Conservation (phyloP, 2,888 invertebrate species). For the Cyrtodaria siliqua region DNA sequence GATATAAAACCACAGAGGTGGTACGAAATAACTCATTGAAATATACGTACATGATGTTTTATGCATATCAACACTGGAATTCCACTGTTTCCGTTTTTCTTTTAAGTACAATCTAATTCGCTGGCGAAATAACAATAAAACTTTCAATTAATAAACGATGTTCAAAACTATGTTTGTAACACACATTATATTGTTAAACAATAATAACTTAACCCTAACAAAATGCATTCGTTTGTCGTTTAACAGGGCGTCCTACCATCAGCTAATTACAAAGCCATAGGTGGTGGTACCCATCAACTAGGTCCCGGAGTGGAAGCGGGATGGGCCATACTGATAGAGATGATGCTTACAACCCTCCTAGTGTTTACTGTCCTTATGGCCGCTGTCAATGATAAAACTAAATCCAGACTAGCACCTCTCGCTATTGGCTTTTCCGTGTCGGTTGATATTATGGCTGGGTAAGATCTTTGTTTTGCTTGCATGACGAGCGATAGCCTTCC, state of each 20-base stretch:
- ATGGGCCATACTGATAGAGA: slow-evolving; percentile 75
- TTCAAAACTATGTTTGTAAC: too few species aligned
- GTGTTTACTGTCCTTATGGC: slow-evolving; percentile 84
- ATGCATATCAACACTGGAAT: too few species aligned
- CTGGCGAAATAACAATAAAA: too few species aligned
- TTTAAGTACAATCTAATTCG: too few species aligned
- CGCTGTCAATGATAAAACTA: slow-evolving; percentile 83
- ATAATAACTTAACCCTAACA: too few species aligned
- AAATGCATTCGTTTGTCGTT: neutral
- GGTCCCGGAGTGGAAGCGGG: slow-evolving; percentile 58
- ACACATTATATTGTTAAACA: too few species aligned
- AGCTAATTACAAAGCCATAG: slow-evolving; percentile 34
- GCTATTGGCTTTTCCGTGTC: slow-evolving; percentile 85
- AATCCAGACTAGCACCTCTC: slow-evolving; percentile 81
- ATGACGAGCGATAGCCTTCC: too few species aligned
- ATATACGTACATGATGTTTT: too few species aligned
- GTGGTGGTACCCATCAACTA: slow-evolving; percentile 63
- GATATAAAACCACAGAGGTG: too few species aligned
- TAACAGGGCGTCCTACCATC: slow-evolving; percentile 61
- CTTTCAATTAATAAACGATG: too few species aligned
- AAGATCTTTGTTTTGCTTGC: neutral
- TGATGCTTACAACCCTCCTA: slow-evolving; percentile 76
- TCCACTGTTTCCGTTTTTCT: too few species aligned
- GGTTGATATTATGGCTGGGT: slow-evolving; percentile 84
- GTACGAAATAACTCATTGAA: too few species aligned